A percentile compares a stretch with the other conserved stretches of the same genome.
Evolutionary conservation across 92 coral and sea anemone species (phyloP).

Genomic region (Heteractis magnifica): DNA sequence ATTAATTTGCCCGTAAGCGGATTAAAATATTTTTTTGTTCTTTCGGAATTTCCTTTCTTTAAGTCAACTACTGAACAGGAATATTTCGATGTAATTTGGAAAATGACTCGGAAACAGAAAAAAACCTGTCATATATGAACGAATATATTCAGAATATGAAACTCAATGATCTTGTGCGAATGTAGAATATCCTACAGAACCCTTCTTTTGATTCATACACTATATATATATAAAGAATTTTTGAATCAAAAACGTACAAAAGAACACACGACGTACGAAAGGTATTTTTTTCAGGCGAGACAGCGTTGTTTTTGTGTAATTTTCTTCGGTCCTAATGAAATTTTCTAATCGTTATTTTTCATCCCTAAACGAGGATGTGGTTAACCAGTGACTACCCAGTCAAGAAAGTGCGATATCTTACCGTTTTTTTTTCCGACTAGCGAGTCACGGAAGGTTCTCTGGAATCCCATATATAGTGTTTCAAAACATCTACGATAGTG

Average conservation of each 20-base stretch:
- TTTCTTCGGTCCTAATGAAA: background rate
- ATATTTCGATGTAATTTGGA: too few relatives aligned
- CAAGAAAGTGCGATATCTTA: background rate
- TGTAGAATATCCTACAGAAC: too few relatives aligned
- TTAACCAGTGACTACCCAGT: slow-evolving; percentile 8
- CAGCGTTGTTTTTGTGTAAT: background rate
- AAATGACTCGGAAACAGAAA: too few relatives aligned
- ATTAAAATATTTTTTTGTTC: background rate
- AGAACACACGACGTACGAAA: background rate
- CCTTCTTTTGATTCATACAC: too few relatives aligned
- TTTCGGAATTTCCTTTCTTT: too few relatives aligned
- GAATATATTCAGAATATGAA: too few relatives aligned
- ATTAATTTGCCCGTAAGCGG: background rate
- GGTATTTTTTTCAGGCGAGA: background rate
- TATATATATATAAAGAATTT: background rate
- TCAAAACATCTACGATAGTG: background rate
- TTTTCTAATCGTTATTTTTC: background rate
- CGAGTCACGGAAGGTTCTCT: background rate
- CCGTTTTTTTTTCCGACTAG: background rate
- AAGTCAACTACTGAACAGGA: too few relatives aligned
- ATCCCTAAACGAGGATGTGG: background rate
- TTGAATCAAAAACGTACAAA: background rate
- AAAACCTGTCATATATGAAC: too few relatives aligned
- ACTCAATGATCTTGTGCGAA: too few relatives aligned
- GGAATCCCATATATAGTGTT: background rate